Evolutionary conservation across 2,888 invertebrate genomes (phyloP), one percentile per base, ranked within the genome.

Genomic region (Mythimna albipuncta): DNA sequence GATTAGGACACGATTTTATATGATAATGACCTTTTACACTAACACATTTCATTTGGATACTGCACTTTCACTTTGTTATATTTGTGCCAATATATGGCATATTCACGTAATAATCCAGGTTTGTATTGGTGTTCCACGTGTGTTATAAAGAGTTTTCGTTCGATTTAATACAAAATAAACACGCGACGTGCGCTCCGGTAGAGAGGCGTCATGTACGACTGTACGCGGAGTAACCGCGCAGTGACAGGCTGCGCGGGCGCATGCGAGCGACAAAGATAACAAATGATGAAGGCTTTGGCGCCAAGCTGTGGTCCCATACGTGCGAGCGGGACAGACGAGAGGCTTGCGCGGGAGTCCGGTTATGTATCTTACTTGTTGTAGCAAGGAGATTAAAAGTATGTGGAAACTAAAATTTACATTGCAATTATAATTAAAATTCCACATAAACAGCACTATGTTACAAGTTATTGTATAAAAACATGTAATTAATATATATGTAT

Each of bases 321-420:
- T 89, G 93, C 85, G 91, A 96, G 90, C 78, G 93, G 87, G 95
- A 95, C 79, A 64, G 79, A 74, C 61, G 75, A 91, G 92, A 93
- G 92, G 94, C 94, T 93, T 92, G 88, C 90, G 93, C 93, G 93
- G 94, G 95, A 94, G 94, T 94, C 94, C 94, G 94, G 95, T 93
- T 94, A 94, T 91, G 91, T 93, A 90, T 93, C 91, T 91, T 83
- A 73, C 79, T 84, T 88, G 92, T 91, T 92, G 91, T 91, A 90
- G 93, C 90, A 87, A 89, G 92, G 90, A 93, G 85, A 89, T 89
- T 91, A 91, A 91, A 91, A 89, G 88, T 91, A 88, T 87, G 87
- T 88, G 89, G 89, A 91, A 93, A 93, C 92, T 88, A 89, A 87
- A 88, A 89, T 86, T 87, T 88, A 87, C 87, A 89, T 88, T 88